Conservation (phyloP, 53 echinoderm and acorn worm genomes). For the Stichopus horrens region DNA sequence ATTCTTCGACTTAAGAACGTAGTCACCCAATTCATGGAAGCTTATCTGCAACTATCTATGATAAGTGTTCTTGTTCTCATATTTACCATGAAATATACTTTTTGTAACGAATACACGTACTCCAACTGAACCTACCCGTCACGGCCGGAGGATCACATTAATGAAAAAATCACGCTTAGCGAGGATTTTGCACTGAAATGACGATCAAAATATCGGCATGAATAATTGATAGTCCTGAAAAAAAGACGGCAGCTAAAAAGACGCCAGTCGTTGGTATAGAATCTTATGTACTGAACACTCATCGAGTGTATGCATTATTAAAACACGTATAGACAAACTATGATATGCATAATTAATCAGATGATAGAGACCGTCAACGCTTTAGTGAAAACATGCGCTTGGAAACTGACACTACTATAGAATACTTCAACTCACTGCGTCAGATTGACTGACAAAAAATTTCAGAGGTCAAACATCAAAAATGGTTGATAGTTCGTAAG, state of each 20-base stretch:
- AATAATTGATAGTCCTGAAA: slow-evolving; percentile 22
- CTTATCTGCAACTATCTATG: no score
- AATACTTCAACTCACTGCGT: no score
- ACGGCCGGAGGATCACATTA: slow-evolving; percentile 13
- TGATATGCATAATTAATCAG: neutral
- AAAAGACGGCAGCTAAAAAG: neutral
- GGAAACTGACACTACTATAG: no score
- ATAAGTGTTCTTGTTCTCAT: no score
- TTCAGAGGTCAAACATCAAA: no score
- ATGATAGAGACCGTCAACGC: no score
- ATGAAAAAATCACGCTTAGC: slow-evolving; percentile 36
- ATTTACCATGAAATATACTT: no score
- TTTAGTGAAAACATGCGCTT: no score
- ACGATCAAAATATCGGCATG: slow-evolving; percentile 20
- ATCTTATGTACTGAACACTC: neutral
- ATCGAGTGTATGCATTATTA: neutral
- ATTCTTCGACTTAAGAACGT: no score
- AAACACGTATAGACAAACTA: neutral
- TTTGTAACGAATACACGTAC: neutral
- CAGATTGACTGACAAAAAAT: no score
- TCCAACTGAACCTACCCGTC: neutral
- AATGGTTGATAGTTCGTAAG: no score
- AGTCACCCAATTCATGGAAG: no score
- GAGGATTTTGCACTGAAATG: slow-evolving; percentile 16
- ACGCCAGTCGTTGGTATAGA: neutral